Evolutionary conservation across 2,113 vertebrate species (phyloP).

Genomic region (Orthonyx spaldingii): DNA sequence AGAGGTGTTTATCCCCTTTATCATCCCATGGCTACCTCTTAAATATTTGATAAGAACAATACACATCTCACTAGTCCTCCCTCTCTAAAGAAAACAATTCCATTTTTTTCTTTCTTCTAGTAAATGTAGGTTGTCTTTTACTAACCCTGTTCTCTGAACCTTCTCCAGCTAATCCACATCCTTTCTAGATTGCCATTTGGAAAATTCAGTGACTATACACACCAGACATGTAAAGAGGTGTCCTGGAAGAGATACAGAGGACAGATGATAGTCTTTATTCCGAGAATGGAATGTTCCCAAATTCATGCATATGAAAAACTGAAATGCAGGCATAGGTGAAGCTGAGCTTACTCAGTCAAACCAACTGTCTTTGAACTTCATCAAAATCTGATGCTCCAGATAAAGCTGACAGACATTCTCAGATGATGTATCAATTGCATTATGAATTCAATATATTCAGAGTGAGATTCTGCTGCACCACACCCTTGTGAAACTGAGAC

Average conservation of each 20-base stretch:
- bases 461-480: not conserved
- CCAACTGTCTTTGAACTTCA: not conserved
- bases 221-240: not conserved
- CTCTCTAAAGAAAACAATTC: not conserved
- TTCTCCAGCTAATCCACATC: not conserved
- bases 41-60: not conserved
- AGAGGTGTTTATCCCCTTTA: not conserved
- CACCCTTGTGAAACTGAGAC: not conserved
- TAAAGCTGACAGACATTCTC: not conserved
- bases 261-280: not conserved
- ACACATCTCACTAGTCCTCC: not conserved
- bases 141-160: not conserved
- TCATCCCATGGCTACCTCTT: not conserved
- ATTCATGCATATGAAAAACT: not conserved
- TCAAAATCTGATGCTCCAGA: not conserved
- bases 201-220: not conserved
- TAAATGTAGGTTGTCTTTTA: not conserved
- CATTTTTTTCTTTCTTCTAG: not conserved
- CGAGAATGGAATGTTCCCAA: not conserved
- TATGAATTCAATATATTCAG: not conserved
- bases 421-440: not conserved
- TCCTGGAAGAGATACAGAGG: not conserved
- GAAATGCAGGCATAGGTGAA: not conserved
- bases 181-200: not conserved
- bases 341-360: not conserved